Base-by-base conservation (phyloP, 2,888 invertebrate genomes). In the Allacma fusca region DNA sequence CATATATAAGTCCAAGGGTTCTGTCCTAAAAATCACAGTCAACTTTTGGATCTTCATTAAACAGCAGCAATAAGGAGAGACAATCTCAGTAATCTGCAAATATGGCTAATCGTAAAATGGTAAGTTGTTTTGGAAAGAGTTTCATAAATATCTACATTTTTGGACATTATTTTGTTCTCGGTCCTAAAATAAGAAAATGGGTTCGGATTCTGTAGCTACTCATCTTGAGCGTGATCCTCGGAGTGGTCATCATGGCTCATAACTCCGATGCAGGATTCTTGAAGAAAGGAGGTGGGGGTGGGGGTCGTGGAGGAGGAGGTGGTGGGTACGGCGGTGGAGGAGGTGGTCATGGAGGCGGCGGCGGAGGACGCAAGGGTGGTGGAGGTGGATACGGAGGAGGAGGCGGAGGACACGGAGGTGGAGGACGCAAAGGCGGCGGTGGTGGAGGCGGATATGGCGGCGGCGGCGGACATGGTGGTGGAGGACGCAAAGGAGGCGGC, bases 251-350 rank as follows among this genome's bases (percentile, higher is more conserved):
- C 65, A 0, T 75, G 16, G 64, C 40, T 1, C 29, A 68, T 23
- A 73, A 57, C 23, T n/a, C 16, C 26, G 73, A 59, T 7, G 65
- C 24, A 12, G 40, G 40, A 13, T 40, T 40, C 40, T 40, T 44
- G 34, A 65, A 24, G 23, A 65, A 65, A 7, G 65, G 65, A 4
- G 44, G 75, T 0, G 75, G 75, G 44, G 75, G 75, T 9, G 75
- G 75, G 13, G 50, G 65, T 5, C 29, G 21, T 23, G 74, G 74
- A 21, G 24, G 44, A 13, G 75, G 75, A 28, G 44, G 44, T 13
- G 75, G 75, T 19, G 75, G 75, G 7, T 69, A 70, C 9, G 76
- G 76, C 13, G 69, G 76, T 23, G 69, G 69, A 1, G 57, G 76
- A 23, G 70, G 70, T 9, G 59, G 43, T 19, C 13, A 19, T 29